Evolutionary conservation across 1,140 invertebrate genomes (phyloP), one percentile per base, ranked within the genome.

Genomic region (Eulimnadia texana): DNA sequence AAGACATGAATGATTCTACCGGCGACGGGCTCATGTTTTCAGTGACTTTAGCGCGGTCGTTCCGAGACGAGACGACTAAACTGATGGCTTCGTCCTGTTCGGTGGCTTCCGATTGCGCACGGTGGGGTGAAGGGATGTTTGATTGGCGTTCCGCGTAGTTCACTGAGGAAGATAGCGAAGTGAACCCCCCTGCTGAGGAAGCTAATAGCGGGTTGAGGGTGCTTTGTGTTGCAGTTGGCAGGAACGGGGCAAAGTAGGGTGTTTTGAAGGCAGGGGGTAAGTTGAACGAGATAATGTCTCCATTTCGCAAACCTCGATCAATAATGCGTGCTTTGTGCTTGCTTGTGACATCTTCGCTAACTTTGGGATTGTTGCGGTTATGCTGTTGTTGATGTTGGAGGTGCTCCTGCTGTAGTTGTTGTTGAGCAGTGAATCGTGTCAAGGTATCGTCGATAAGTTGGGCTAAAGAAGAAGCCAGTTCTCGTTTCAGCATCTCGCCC

Each of bases 61-160:
- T 6, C 33, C 16, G 6, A 16, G 33, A 16, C 16, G 33, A 42
- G 6, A 42, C 16, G 65, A 96, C 90, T 64, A 96, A 79, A 67
- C 90, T 90, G 11, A 96, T 80, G 0, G 93, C 88, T 73, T 96
- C 92, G 70, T 91, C 93, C 73, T 96, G 92, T 72, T 94, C 91
- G 2, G 85, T 82, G 19, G 57, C 33, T 56, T 74, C 72, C 67
- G 52, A 68, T 64, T 58, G 52, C 9, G 52, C 28, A 9, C 16
- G 33, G 33, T 42, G 6, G 6, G 16, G 33, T 16, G 33, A 42
- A 42, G 16, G 33, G 33, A 9, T 42, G 33, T 42, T 42, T 42
- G 33, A 16, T 42, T 42, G 33, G 10, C 27, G 28, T 20, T 20
- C 27, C 2, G 56, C 6, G 33, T 19, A 49, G 47, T 50, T 60